Base-by-base conservation (phyloP, 2,113 vertebrate genomes). In the Hipposideros armiger region DNA sequence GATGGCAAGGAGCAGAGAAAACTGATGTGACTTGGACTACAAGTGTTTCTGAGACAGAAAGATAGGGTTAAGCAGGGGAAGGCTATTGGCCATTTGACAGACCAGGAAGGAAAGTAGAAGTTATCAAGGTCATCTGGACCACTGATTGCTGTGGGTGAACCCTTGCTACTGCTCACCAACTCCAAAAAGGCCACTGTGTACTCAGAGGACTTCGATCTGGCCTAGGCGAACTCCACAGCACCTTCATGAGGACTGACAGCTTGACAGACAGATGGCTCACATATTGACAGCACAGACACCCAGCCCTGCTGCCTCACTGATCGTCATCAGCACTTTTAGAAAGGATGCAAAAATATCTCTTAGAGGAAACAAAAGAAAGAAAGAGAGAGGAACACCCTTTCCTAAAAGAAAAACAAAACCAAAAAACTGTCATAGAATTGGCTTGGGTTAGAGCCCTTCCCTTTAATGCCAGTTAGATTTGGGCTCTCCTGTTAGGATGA, bases 221-320 rank as follows among this genome's bases (percentile, higher is more conserved):
- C 86, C 36, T 24, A 26, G 56, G 76, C 19, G 1, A 1, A 30
- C 19, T 72, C 69, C 24, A 1, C 1, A 2, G 28, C 13, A 30
- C 70, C 70, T 91, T 91, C 91, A n/a, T 40, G 2, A 42, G 3
- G 40, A 67, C 77, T 85, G 94, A 96, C 95, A 97, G 83, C 40
- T 85, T 96, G 95, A 96, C 58, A 88, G 76, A 92, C 85, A 95
- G 88, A 83, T 95, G 90, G 85, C 82, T 96, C 86, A 13, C 52
- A 32, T 62, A 89, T 58, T 86, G 72, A 94, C 91, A 94, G 72
- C 52, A n/a, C 62, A 91, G 84, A 88, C 78, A 73, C 74, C 84
- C 24, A n/a, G 36, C n/a, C 69, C 72, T 28, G 64, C 30, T 0
- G 0, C 60, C 50, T 84, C 64, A 10, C 76, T 78, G 56, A 58